Evolutionary conservation across 2,888 invertebrate species (phyloP).

Genomic region (Oscheius sp.): DNA sequence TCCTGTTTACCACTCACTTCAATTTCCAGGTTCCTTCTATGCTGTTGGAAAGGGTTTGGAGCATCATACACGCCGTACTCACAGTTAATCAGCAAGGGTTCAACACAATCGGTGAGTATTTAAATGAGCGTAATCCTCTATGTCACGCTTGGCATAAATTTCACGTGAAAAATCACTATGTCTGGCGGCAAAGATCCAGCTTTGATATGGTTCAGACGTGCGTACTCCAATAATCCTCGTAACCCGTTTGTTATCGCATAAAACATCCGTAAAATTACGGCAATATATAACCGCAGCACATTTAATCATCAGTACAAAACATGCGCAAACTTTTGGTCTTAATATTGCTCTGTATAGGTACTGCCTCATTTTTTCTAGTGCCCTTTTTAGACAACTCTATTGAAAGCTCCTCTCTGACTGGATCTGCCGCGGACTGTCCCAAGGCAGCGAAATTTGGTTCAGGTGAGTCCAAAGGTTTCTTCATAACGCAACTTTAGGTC

Average conservation of each 20-base stretch:
- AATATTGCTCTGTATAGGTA: not conserved
- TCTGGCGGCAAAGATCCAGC: too few relatives aligned
- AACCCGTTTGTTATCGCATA: too few relatives aligned
- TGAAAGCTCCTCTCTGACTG: not conserved
- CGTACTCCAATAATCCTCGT: too few relatives aligned
- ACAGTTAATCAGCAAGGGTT: constrained; percentile 2
- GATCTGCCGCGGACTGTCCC: constrained; percentile 25
- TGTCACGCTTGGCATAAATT: too few relatives aligned
- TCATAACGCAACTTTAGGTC: constrained; percentile 32
- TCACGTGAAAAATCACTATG: too few relatives aligned
- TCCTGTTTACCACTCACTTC: not conserved
- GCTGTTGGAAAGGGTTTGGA: constrained; percentile 6
- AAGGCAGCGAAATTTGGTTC: constrained; percentile 27
- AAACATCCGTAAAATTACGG: too few relatives aligned
- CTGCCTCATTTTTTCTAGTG: not conserved
- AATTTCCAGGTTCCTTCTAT: constrained; percentile 1
- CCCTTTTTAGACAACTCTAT: constrained; percentile 6
- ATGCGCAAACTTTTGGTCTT: not conserved
- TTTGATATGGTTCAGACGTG: too few relatives aligned
- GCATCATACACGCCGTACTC: constrained; percentile 18
- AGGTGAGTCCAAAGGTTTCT: constrained; percentile 3
- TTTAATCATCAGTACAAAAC: too few relatives aligned
- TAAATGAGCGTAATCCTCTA: too few relatives aligned
- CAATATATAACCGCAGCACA: too few relatives aligned
- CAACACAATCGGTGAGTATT: constrained; percentile 4